Base-by-base conservation (phyloP, 2,888 invertebrate species). In the Tillus elongatus region DNA sequence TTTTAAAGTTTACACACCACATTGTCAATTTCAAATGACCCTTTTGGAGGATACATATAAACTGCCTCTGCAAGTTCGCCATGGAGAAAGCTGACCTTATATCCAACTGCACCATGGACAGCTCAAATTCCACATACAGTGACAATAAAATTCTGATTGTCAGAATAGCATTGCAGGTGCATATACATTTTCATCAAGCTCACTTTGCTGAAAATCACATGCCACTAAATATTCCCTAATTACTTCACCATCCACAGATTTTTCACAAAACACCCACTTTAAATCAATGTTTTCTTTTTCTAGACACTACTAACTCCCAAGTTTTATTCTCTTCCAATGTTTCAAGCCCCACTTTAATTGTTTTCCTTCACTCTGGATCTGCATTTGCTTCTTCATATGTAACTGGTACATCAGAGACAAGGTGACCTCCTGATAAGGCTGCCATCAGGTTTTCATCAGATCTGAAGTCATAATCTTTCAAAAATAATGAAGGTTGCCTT, bases 161-260 rank as follows among this genome's bases (percentile, higher is more conserved):
- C 6, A 29, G n/a, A n/a, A n/a, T n/a, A n/a, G n/a, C n/a, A n/a
- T n/a, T n/a, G n/a, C n/a, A n/a, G n/a, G n/a, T n/a, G n/a, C n/a
- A n/a, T n/a, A n/a, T n/a, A n/a, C n/a, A n/a, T n/a, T n/a, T n/a
- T 30, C 44, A 48, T 50, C 41, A 43, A 31, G n/a, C 44, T 44
- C 15, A 49, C 48, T n/a, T n/a, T 12, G 48, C 46, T 13, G 46
- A 36, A 45, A 51, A 29, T 46, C 47, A n/a, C 48, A 34, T 30
- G 46, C 45, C 29, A 50, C 48, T 37, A 49, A 34, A 11, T 42
- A 28, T 33, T 44, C 49, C 30, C 44, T 45, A 3, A 36, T 31
- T 6, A 30, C 13, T 33, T 33, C 15, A 24, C 42, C 45, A 19
- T 44, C 33, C 3, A 41, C 39, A 15, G 19, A 13, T 35, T 48